These are phyloP conservation scores for Heliconius aoede DNA, from an alignment of 2,888 invertebrate genomes.

Conservation along the genomic window DNA sequence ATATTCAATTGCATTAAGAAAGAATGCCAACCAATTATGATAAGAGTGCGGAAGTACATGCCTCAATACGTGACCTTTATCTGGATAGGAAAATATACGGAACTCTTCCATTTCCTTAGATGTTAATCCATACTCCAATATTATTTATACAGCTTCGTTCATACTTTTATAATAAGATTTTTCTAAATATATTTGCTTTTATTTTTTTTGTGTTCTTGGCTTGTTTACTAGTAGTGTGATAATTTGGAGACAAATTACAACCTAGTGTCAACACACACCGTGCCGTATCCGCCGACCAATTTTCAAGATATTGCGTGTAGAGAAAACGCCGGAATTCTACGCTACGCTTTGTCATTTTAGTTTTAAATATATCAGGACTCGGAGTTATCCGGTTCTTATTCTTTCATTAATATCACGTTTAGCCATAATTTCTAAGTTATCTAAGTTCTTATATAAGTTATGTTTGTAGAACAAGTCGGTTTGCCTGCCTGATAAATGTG, in stretches of 20 bases:
- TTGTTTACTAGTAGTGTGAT: background rate
- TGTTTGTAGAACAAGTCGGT: slow-evolving; percentile 26
- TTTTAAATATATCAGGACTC: no score
- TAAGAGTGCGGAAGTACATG: slow-evolving; percentile 15
- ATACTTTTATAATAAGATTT: slow-evolving; percentile 14
- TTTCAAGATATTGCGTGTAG: no score
- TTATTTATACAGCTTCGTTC: background rate
- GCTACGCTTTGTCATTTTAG: no score
- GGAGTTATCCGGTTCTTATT: background rate
- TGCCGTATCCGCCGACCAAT: no score
- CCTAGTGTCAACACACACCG: no score
- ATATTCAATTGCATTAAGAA: slow-evolving; percentile 13
- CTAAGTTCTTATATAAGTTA: slow-evolving; percentile 16
- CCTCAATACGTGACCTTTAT: slow-evolving; percentile 30
- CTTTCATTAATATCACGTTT: background rate
- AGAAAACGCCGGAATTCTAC: no score
- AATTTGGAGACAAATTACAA: background rate
- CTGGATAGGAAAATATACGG: slow-evolving; percentile 11
- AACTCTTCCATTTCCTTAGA: slow-evolving; percentile 24
- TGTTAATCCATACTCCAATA: slow-evolving; percentile 14
- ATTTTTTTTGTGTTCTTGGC: background rate
- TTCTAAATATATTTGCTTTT: background rate
- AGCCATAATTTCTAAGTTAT: slow-evolving; percentile 4
- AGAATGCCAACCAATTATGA: slow-evolving; percentile 27
- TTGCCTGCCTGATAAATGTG: slow-evolving; percentile 45